These are phyloP conservation scores for Sus cebifrons DNA, from an alignment of 2,797 vertebrate genomes.

Conservation along the genomic window DNA sequence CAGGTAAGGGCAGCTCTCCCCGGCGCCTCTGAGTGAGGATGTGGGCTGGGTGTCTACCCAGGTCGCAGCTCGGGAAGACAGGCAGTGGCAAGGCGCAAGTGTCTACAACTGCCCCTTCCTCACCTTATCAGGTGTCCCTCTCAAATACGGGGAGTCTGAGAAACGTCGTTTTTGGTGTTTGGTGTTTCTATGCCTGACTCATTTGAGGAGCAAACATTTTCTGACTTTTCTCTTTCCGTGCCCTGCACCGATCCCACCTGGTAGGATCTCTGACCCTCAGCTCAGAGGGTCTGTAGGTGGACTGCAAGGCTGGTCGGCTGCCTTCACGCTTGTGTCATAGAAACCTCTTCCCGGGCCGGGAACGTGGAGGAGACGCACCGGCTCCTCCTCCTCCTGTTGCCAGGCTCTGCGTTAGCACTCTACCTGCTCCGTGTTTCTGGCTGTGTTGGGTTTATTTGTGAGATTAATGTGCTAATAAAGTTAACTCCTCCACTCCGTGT, in stretches of 20 bases:
- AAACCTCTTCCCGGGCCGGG: slow-evolving; percentile 81
- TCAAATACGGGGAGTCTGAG: slow-evolving; percentile 78
- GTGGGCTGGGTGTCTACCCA: slow-evolving; percentile 15
- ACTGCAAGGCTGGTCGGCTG: slow-evolving; percentile 76
- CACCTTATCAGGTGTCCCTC: slow-evolving; percentile 63
- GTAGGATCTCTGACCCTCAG: slow-evolving; percentile 85
- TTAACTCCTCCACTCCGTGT: slow-evolving; percentile 72
- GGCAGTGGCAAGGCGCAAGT: background rate
- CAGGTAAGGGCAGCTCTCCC: slow-evolving; percentile 25
- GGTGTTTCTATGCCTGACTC: slow-evolving; percentile 77
- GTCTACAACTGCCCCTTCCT: background rate
- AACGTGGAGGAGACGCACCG: slow-evolving; percentile 72
- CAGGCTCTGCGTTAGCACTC: slow-evolving; percentile 86
- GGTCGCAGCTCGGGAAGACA: slow-evolving; percentile 31
- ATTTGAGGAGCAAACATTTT: slow-evolving; percentile 82
- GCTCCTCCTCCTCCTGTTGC: slow-evolving; percentile 81
- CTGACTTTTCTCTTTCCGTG: slow-evolving; percentile 88
- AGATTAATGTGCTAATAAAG: slow-evolving; percentile 89
- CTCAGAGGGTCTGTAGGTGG: slow-evolving; percentile 73
- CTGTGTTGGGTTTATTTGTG: slow-evolving; percentile 87
- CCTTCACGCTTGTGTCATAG: slow-evolving; percentile 80
- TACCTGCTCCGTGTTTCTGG: slow-evolving; percentile 87
- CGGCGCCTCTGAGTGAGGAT: background rate
- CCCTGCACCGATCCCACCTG: slow-evolving; percentile 84
- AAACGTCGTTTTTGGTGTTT: slow-evolving; percentile 77